Evolutionary conservation across 2,888 invertebrate species (phyloP), one percentile per base, ranked within the genome.

Genomic region (Balanococcus diminutus): DNA sequence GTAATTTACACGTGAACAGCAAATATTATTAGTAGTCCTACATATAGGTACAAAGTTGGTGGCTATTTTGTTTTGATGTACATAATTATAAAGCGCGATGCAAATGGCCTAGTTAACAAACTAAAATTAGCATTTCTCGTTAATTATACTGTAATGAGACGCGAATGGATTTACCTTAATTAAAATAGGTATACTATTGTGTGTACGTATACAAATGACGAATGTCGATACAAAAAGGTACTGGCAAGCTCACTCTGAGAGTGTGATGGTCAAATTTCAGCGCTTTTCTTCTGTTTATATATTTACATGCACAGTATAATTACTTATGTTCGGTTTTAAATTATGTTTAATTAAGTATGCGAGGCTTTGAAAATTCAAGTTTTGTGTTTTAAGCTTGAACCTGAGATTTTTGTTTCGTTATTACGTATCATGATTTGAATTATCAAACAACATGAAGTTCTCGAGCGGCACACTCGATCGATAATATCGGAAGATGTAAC

Each of bases 121-220:
- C 75, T 75, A 36, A 32, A 75, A 75, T 75, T 75, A 75, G 32
- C 75, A 28, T 75, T 75, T 32, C 67, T 31, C 75, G 75, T 75
- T 75, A 75, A 75, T 75, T 75, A 75, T 32, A 36, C 75, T n/a
- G 32, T 75, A 75, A 75, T 75, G 75, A 75, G 75, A 75, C 32
- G 75, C 31, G 32, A 75, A 75, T 75, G 32, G 75, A 75, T 75
- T 75, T 75, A 75, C 75, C 32, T 75, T 75, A 75, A 75, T 75
- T 75, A 51, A 75, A 75, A 75, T 75, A 75, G 31, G 11, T 75
- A 8, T 14, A n/a, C 75, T 75, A 36, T 31, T 75, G 22, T 67
- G 16, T 75, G 22, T 67, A 28, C 61, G 61, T 11, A 11, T 14
- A 67, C 11, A 67, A 67, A 67, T 67, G 51, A 51, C 19, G 51